phyloP scores from a whole-genome alignment of 2,113 vertebrate species.

The Plecotus auritus region DNA sequence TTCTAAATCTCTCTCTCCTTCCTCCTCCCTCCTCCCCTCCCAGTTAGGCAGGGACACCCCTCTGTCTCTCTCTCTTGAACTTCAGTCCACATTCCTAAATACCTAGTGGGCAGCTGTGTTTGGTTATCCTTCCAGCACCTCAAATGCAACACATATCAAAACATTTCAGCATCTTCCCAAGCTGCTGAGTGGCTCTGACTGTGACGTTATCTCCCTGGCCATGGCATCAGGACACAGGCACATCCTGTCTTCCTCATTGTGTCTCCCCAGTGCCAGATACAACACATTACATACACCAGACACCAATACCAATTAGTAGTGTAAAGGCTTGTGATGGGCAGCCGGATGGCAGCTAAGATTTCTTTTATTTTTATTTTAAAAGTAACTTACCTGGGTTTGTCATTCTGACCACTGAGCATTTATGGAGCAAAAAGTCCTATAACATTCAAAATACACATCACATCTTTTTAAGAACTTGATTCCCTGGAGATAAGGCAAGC shows the following conservation, averaged over 20 bases:
- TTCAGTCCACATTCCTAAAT: neutral
- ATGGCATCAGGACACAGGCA: neutral
- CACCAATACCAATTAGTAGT: neutral
- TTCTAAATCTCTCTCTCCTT: neutral
- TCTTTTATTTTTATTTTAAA: conserved; percentile 2
- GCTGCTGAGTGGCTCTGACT: neutral
- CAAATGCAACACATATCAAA: neutral
- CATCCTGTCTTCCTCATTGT: neutral
- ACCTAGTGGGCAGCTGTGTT: neutral
- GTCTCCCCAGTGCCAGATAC: neutral
- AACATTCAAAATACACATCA: neutral
- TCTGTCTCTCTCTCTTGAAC: neutral
- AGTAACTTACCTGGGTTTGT: neutral
- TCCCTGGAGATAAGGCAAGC: neutral
- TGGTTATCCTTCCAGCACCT: neutral
- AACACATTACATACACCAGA: neutral
- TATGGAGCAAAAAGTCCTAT: neutral
- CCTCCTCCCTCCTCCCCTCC: neutral
- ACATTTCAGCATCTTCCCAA: neutral
- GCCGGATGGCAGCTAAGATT: neutral
- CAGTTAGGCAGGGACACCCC: neutral
- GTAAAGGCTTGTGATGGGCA: neutral
- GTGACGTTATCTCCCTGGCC: neutral
- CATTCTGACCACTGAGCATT: neutral
- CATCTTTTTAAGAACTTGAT: neutral